Percentiles rank a stretch among this genome's conserved stretches.
Conservation (phyloP, 2,113 vertebrate species). For the Tychaedon coryphoeus region DNA sequence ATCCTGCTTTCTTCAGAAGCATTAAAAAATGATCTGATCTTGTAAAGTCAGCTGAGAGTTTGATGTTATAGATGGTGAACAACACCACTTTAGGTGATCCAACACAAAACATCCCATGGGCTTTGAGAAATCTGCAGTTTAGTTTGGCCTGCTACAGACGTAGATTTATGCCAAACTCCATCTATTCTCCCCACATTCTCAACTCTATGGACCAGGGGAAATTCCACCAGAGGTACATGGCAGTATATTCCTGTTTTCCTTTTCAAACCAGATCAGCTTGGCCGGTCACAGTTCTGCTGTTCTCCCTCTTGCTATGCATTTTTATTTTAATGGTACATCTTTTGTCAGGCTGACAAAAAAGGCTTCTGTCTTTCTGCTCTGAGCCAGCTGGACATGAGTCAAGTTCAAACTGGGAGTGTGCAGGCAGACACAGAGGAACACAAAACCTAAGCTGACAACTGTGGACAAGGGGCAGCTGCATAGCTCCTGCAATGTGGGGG, state of each 20-base stretch:
- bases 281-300: neutral
- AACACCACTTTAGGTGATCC: neutral
- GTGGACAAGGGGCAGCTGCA: neutral
- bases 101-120: neutral
- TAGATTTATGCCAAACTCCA: neutral
- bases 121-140: neutral
- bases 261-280: neutral
- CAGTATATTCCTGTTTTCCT: neutral
- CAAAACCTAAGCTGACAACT: conserved; percentile 33
- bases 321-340: conserved; percentile 43
- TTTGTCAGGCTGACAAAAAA: conserved; percentile 38
- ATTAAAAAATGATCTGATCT: neutral
- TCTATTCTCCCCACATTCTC: neutral
- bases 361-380: conserved; percentile 43
- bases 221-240: neutral
- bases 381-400: conserved; percentile 49
- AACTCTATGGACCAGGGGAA: neutral
- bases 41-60: neutral
- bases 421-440: neutral
- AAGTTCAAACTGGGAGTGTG: neutral
- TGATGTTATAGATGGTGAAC: neutral
- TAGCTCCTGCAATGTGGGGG: neutral
- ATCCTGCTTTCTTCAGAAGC: neutral
- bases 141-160: neutral
- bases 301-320: conserved; percentile 6